These are phyloP conservation scores for Drosophila bunnanda DNA, from an alignment of 2,888 invertebrate genomes.

Conservation along the genomic window DNA sequence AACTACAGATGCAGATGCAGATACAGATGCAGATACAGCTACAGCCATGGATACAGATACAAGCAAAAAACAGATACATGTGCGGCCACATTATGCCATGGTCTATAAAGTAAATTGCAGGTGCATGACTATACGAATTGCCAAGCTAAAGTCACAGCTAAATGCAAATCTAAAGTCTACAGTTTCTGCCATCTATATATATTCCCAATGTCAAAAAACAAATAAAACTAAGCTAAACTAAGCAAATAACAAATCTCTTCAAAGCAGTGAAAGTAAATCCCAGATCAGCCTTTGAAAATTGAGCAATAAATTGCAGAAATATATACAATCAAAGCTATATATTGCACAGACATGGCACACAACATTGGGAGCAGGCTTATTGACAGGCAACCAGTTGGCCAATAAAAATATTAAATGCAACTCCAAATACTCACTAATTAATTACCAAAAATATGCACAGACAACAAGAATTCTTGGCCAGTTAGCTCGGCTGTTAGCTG, in stretches of 20 bases:
- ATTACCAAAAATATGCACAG: constrained; percentile 69
- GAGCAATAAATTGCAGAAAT: constrained; percentile 37
- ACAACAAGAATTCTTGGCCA: constrained; percentile 65
- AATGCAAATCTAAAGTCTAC: constrained; percentile 11
- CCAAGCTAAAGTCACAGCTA: constrained; percentile 39
- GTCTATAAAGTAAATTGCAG: constrained; percentile 85
- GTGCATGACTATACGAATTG: constrained; percentile 83
- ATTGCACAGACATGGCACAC: constrained; percentile 20
- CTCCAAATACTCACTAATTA: constrained; percentile 69
- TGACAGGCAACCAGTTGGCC: constrained; percentile 70
- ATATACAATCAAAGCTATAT: constrained; percentile 31
- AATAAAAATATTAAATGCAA: constrained; percentile 50
- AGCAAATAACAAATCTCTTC: not conserved
- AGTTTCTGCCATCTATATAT: constrained; percentile 11
- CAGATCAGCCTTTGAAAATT: constrained; percentile 25
- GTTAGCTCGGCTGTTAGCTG: constrained; percentile 33
- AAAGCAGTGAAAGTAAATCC: constrained; percentile 20
- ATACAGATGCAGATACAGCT: constrained; percentile 6
- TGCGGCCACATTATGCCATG: constrained; percentile 81
- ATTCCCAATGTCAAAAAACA: constrained; percentile 20
- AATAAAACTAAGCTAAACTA: not conserved
- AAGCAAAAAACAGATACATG: constrained; percentile 32
- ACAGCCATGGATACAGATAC: constrained; percentile 27
- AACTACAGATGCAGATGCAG: constrained; percentile 8
- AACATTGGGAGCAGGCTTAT: constrained; percentile 33